Evolutionary conservation across 2,888 invertebrate species (phyloP).

Genomic region (Lasioglossum villosulum): DNA sequence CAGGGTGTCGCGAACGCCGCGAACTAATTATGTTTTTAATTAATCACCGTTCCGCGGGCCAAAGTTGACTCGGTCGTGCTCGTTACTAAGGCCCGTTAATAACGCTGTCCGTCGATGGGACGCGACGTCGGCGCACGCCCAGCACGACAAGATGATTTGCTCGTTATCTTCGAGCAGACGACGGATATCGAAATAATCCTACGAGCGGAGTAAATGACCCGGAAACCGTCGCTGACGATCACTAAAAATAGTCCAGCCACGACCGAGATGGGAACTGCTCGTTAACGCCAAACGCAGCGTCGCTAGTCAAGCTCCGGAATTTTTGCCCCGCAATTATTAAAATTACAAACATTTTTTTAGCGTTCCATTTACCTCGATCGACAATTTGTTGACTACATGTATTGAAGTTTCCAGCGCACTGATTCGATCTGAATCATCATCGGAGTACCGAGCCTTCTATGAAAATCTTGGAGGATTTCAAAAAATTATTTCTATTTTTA

Average conservation of each 20-base stretch:
- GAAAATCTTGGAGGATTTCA: not conserved
- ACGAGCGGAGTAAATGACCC: slow-evolving; percentile 59
- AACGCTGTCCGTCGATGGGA: slow-evolving; percentile 60
- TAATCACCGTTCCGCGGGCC: slow-evolving; percentile 82
- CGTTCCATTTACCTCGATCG: no score
- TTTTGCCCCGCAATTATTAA: not conserved
- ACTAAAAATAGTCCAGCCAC: slow-evolving; percentile 55
- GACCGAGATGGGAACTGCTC: not conserved
- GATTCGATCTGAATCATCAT: no score
- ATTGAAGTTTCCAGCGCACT: no score
- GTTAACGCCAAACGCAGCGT: not conserved
- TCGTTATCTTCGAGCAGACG: slow-evolving; percentile 57
- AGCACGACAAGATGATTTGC: slow-evolving; percentile 10
- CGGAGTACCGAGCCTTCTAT: not conserved
- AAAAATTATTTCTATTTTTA: no score
- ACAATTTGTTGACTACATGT: no score
- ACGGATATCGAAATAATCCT: slow-evolving; percentile 50
- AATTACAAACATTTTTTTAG: no score
- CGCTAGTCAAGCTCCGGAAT: not conserved
- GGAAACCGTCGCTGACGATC: slow-evolving; percentile 46
- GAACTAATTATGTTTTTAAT: slow-evolving; percentile 84
- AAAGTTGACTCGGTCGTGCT: slow-evolving; percentile 77
- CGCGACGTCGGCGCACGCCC: slow-evolving; percentile 49
- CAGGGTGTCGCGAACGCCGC: slow-evolving; percentile 63
- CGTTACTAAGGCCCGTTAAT: slow-evolving; percentile 80